phyloP scores from a whole-genome alignment of 2,113 vertebrate genomes.

The Peromyscus polionotus region DNA sequence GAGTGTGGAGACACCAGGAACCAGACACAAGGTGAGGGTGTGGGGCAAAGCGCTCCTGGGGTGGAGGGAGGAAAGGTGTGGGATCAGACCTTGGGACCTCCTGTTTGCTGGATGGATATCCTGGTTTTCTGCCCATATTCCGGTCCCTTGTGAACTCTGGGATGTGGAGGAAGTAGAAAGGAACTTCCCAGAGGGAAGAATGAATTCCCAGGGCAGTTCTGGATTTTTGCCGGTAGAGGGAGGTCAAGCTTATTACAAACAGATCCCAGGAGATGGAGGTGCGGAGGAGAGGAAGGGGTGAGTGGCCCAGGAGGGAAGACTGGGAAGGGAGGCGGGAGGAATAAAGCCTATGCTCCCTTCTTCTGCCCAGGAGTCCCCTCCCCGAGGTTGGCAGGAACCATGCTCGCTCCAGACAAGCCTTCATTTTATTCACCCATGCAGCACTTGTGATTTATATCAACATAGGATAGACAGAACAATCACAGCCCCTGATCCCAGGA shows the following conservation, averaged over 20 bases:
- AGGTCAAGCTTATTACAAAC: conserved; percentile 54
- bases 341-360: background rate
- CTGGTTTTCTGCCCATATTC: conserved; percentile 27
- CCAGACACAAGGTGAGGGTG: conserved; percentile 37
- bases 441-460: conserved; percentile 38
- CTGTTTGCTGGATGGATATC: background rate
- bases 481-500: background rate
- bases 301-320: background rate
- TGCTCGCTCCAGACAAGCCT: background rate
- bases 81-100: background rate
- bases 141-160: background rate
- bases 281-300: background rate
- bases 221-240: conserved; percentile 73
- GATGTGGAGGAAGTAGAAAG: background rate
- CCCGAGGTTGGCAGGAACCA: background rate
- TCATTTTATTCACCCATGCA: conserved; percentile 34
- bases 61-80: background rate
- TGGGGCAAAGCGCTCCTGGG: background rate
- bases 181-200: background rate
- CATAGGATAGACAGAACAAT: conserved; percentile 13
- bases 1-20: background rate
- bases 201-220: background rate
- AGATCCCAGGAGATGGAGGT: background rate
- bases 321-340: background rate
- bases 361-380: background rate